These are phyloP conservation scores for Neria commutata DNA, from an alignment of 2,888 invertebrate genomes.

Conservation along the genomic window DNA sequence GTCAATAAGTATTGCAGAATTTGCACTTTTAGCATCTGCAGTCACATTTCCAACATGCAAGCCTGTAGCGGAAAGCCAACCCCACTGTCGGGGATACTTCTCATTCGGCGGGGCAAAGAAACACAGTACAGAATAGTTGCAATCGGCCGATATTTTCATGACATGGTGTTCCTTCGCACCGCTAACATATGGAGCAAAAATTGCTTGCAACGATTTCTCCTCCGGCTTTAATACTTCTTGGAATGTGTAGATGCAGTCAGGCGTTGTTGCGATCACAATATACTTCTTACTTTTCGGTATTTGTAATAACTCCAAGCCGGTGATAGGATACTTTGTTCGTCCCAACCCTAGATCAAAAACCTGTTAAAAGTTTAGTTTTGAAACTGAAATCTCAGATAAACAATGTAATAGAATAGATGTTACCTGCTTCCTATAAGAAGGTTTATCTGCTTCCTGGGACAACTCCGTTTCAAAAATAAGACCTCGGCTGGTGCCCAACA, in stretches of 20 bases:
- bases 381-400: neutral
- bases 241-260: conserved; percentile 86
- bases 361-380: conserved; percentile 66
- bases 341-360: conserved; percentile 88
- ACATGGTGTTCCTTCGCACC: conserved; percentile 62
- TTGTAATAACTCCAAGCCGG: conserved; percentile 84
- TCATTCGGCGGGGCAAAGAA: conserved; percentile 74
- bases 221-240: conserved; percentile 77
- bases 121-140: conserved; percentile 79
- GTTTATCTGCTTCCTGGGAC: conserved; percentile 78
- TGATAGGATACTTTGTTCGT: conserved; percentile 74
- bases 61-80: conserved; percentile 86
- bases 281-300: conserved; percentile 75
- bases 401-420: conserved; percentile 29
- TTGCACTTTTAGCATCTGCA: neutral
- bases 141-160: conserved; percentile 74
- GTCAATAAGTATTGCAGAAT: conserved; percentile 32
- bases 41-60: conserved; percentile 70
- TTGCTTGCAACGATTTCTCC: conserved; percentile 69
- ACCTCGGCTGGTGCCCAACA: conserved; percentile 89
- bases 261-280: conserved; percentile 83
- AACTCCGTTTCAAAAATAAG: conserved; percentile 90
- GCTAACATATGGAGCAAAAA: conserved; percentile 47
- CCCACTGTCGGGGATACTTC: conserved; percentile 77
- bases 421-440: conserved; percentile 88